phyloP scores from a whole-genome alignment of 2,888 invertebrate species.

The Apocheima hispidaria region DNA sequence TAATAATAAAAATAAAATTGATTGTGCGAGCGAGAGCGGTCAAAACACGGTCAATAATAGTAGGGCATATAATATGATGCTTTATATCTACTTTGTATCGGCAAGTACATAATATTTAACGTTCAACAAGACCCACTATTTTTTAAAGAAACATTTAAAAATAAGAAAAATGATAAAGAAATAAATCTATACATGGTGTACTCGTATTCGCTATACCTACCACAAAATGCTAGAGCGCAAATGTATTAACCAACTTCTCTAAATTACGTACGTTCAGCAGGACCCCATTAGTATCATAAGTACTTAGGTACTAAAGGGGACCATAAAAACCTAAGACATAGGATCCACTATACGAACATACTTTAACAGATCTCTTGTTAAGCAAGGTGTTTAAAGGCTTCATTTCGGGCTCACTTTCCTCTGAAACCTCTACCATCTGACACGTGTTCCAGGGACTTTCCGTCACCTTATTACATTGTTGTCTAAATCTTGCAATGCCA shows the following conservation, averaged over 20 bases:
- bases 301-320: constrained; percentile 4
- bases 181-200: not conserved
- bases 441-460: not conserved
- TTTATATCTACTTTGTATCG: too few species aligned
- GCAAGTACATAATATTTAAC: too few species aligned
- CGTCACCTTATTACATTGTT: not conserved
- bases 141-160: not conserved
- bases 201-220: not conserved
- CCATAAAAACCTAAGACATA: not conserved
- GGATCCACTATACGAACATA: too few species aligned
- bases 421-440: too few species aligned
- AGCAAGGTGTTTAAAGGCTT: too few species aligned
- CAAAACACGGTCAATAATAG: too few species aligned
- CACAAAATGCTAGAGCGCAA: constrained; percentile 28
- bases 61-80: too few species aligned
- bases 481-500: not conserved
- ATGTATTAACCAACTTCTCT: constrained; percentile 67
- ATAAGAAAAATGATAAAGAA: not conserved
- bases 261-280: constrained; percentile 66
- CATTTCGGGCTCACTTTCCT: too few species aligned
- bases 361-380: too few species aligned
- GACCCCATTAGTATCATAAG: constrained; percentile 56
- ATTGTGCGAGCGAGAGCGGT: too few species aligned
- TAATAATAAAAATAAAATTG: too few species aligned
- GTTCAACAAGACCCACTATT: too few species aligned